Base-by-base conservation (phyloP, 1,140 invertebrate genomes). In the Zelostemma sp. region DNA sequence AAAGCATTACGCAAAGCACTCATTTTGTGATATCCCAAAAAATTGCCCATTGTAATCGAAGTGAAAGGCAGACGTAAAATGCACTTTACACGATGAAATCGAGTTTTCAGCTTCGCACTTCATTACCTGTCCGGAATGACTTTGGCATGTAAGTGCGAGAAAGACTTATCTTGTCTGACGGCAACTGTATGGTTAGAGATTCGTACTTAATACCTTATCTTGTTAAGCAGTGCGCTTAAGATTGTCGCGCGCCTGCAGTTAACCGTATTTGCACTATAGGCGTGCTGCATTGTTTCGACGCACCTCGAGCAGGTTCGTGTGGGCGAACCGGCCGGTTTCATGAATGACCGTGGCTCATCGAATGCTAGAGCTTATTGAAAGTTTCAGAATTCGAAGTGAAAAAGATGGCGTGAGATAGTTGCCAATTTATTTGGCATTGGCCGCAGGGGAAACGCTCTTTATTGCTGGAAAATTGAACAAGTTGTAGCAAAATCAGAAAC, bases 161-260 rank as follows among this genome's bases (percentile, higher is more conserved):
- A 61, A 63, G 62, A 65, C 71, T 82, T 81, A 83, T 83, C 81
- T 83, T 82, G 80, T 82, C 76, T 74, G 66, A 64, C 38, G 68
- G 74, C 75, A 74, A 69, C 79, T 77, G 72, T 72, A 72, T 72
- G 74, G 63, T 77, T 72, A 57, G 71, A 68, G 74, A 76, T 78
- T 79, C 77, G 66, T 80, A 80, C 74, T 83, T 82, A 84, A 83
- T 81, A 78, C 62, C 80, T 84, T 84, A 83, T 84, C 82, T 81
- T 83, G 81, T 83, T 78, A 79, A 78, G 72, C 75, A 77, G 73
- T 75, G 79, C 77, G 76, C 77, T 82, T 81, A 80, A 83, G 78
- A 83, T 83, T 83, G 79, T 75, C 73, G 68, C 70, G 59, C 61
- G 72, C 56, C 64, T 66, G 58, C 61, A 72, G 73, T 77, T 72